A percentile compares a stretch with the other conserved stretches of the same genome.
These are phyloP conservation scores for Homarus gammarus DNA, from an alignment of 2,888 invertebrate species.

Conservation along the genomic window DNA sequence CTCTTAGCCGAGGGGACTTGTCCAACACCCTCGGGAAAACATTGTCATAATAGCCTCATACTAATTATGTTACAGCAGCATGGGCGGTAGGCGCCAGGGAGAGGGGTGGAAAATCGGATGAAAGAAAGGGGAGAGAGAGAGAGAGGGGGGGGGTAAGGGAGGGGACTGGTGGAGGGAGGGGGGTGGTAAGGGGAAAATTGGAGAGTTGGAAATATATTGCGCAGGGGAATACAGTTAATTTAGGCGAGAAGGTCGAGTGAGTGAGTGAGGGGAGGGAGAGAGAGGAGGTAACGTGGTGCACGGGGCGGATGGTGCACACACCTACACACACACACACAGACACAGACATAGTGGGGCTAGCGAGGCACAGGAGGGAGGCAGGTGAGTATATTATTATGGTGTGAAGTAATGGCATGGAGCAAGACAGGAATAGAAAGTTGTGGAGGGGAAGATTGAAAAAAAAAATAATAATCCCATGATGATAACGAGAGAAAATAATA, in stretches of 20 bases:
- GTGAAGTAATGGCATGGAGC: too few species aligned
- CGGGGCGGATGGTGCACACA: neutral
- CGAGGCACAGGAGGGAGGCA: too few species aligned
- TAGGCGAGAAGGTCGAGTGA: neutral
- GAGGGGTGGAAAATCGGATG: neutral
- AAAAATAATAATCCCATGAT: too few species aligned
- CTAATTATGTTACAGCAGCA: neutral
- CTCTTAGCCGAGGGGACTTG: neutral
- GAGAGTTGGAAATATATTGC: neutral
- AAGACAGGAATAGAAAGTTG: too few species aligned
- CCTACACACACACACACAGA: neutral
- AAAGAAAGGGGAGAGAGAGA: neutral
- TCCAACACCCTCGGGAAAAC: neutral
- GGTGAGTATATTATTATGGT: too few species aligned
- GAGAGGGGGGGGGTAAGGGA: too few species aligned
- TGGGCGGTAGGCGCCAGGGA: neutral
- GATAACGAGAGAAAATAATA: too few species aligned
- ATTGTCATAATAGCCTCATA: neutral
- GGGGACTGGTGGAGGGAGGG: neutral
- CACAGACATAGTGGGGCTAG: too few species aligned
- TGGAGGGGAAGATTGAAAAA: too few species aligned
- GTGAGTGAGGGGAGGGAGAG: too few species aligned
- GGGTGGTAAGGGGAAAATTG: neutral
- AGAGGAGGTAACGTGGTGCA: neutral
- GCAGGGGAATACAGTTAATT: slow-evolving; percentile 1